Evolutionary conservation across 2,113 vertebrate genomes (phyloP), one percentile per base, ranked within the genome.

Genomic region (Tringa solitaria): DNA sequence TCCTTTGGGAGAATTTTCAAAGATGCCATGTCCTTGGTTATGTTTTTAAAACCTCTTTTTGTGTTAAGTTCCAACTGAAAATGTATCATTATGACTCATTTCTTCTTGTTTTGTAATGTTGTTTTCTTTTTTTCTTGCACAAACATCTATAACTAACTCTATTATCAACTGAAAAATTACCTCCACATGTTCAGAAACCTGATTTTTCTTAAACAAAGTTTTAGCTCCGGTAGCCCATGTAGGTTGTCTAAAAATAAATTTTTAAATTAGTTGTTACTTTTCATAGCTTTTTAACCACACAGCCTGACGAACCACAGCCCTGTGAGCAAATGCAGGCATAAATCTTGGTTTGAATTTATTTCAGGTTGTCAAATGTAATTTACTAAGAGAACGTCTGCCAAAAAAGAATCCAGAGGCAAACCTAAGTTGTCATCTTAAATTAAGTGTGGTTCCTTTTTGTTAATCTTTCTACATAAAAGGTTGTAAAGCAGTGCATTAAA

Each of bases 11-110:
- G 94, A 89, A 90, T 80, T 95, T 97, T 97, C 96, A 98, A 97
- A 97, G 97, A 96, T 97, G 96, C 92, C 57, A 30, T 4, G 93
- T 97, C 98, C 98, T 98, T 98, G 97, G 93, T 95, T 97, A 93
- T 85, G 94, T 96, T 96, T 95, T 96, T 91, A 88, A 95, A 95
- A 79, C 54, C 89, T 45, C 81, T 86, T 76, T 95, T 83, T 90
- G 43, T 54, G 75, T 73, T 96, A 85, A 74, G 39, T 50, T 84
- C 87, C 87, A 91, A 92, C 72, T 56, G 79, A 72, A 96, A 92
- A 75, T 75, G 69, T 72, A 90, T 69, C 70, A 85, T 78, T 82
- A 93, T 95, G 89, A 96, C 74, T 28, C 91, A 91, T 88, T 88
- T 92, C 83, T 72, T 78, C 88, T 60, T 27, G 13, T 92, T 96